Evolutionary conservation across 2,113 vertebrate species (phyloP).

Genomic region (Chitala chitala): DNA sequence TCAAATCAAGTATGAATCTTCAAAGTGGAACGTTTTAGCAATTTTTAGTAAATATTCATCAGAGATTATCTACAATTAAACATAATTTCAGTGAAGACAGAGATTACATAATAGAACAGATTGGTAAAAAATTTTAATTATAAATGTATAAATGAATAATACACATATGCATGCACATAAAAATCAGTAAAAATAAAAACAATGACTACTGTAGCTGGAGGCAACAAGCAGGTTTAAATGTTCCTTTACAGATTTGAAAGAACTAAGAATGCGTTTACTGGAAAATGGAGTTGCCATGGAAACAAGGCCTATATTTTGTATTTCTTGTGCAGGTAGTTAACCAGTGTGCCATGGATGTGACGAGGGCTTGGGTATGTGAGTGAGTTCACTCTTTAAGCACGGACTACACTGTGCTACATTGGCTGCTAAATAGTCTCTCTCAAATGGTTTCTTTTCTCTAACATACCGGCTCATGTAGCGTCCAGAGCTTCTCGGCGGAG

Average conservation of each 20-base stretch:
- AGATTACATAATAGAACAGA: no score
- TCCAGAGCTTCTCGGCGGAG: neutral
- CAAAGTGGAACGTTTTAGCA: no score
- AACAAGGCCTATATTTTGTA: slow-evolving; percentile 55
- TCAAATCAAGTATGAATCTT: no score
- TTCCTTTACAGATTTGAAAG: slow-evolving; percentile 56
- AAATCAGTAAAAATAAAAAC: slow-evolving; percentile 23
- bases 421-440: neutral
- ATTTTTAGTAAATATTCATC: no score
- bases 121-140: no score
- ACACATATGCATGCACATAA: slow-evolving; percentile 15
- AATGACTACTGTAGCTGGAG: slow-evolving; percentile 47
- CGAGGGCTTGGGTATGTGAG: neutral
- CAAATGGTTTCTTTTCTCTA: neutral
- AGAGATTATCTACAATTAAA: no score
- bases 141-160: no score
- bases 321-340: slow-evolving; percentile 45
- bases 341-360: slow-evolving; percentile 25
- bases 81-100: no score
- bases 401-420: neutral
- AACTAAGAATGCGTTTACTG: slow-evolving; percentile 61
- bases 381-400: neutral
- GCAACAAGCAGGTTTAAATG: slow-evolving; percentile 63
- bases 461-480: neutral
- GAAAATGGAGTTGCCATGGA: slow-evolving; percentile 65